Evolutionary conservation across 2,888 invertebrate genomes (phyloP), one percentile per base, ranked within the genome.

Genomic region (Tipula lateralis): DNA sequence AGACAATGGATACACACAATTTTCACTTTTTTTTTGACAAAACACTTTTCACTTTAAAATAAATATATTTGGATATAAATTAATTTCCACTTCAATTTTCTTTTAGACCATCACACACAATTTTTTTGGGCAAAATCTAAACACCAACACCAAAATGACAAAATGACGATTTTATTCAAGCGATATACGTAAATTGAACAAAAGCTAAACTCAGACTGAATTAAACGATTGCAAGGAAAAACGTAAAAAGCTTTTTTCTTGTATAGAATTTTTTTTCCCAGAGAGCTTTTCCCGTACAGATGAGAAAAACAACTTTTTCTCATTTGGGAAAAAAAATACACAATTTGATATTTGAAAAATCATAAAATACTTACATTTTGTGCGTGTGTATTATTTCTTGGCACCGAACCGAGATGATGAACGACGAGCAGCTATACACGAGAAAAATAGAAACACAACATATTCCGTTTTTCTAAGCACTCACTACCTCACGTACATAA

Each of bases 121-220:
- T 44, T 44, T 39, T 44, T 66, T 50, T 24, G 3, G 66, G 12
- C 44, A 44, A 44, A n/a, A 44, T 12, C 66, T 24, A 19, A 66
- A 66, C 66, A 66, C 66, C 66, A 24, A 66, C 24, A 24, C 9
- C 0, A 19, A 24, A 66, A 19, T 66, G 66, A 44, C 12, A 66
- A 24, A 39, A n/a, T 7, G 13, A 39, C 9, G 24, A 66, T 66
- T 66, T 66, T 66, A 1, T 24, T 66, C 1, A 19, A 24, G 24
- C 19, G 19, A 9, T 66, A 44, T 16, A 66, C 66, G 66, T 66
- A 66, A 66, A 66, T 24, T 19, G 66, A 24, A 66, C 66, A 24
- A 66, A 66, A 66, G 66, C 66, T 66, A 66, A 66, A 66, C 66
- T 66, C 66, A 66, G 66, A 66, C 66, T 66, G 66, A 66, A 66